Percentiles rank a stretch among this genome's conserved stretches.
Conservation (phyloP, 2,888 invertebrate species). For the Pomacea canaliculata region DNA sequence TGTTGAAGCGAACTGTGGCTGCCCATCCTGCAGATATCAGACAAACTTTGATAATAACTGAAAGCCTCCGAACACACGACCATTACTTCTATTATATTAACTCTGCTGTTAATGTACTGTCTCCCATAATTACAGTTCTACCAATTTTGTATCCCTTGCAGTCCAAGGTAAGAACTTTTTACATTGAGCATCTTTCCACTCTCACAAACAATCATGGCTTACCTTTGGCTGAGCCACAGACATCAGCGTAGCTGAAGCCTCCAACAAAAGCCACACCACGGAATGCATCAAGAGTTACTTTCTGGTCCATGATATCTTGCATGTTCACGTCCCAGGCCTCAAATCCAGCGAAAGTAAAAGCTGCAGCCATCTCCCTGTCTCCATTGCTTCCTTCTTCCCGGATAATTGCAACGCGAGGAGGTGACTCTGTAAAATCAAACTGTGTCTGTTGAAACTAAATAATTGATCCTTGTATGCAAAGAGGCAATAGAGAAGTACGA, state of each 20-base stretch:
- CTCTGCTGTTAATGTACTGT: neutral
- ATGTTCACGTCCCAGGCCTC: conserved; percentile 95
- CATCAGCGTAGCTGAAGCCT: conserved; percentile 99
- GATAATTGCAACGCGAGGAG: conserved; percentile 86
- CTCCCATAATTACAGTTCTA: neutral
- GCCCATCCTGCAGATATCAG: conserved; percentile 83
- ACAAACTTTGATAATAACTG: neutral
- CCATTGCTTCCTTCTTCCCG: conserved; percentile 98
- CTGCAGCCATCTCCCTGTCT: conserved; percentile 95
- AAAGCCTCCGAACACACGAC: neutral
- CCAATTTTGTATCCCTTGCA: no score
- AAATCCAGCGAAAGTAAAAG: conserved; percentile 85
- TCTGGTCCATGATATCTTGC: conserved; percentile 85
- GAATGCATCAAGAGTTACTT: conserved; percentile 83
- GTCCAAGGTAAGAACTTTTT: no score
- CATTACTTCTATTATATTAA: neutral
- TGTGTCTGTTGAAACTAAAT: neutral
- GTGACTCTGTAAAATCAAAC: conserved; percentile 21
- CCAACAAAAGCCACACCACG: conserved; percentile 94
- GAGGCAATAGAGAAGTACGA: neutral
- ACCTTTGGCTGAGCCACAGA: conserved; percentile 92
- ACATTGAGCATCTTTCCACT: no score
- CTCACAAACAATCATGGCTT: neutral
- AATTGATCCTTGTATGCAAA: neutral
- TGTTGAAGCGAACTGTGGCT: conserved; percentile 87